These are phyloP conservation scores for Bos javanicus DNA, from an alignment of 2,113 vertebrate species.

Conservation along the genomic window DNA sequence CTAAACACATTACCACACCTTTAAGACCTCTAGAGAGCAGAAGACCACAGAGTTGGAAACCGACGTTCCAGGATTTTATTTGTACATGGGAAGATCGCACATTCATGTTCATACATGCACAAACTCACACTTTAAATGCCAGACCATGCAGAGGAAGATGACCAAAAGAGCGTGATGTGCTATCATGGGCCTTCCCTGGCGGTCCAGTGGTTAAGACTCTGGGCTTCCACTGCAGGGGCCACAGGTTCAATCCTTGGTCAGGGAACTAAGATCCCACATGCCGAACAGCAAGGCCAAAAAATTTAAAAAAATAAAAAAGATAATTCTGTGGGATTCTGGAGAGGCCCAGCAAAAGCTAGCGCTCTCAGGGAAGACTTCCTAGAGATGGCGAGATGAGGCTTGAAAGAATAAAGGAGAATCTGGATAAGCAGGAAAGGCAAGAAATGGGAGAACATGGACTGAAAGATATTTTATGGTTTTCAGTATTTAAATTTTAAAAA, in stretches of 20 bases:
- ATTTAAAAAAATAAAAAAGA: background rate
- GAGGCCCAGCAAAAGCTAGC: background rate
- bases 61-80: background rate
- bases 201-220: background rate
- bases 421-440: background rate
- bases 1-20: background rate
- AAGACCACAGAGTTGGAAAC: background rate
- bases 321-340: background rate
- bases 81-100: too few relatives aligned
- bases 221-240: background rate
- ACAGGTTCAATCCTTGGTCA: background rate
- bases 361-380: background rate
- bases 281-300: background rate
- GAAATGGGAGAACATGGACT: background rate
- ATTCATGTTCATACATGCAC: too few relatives aligned
- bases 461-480: background rate
- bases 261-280: background rate
- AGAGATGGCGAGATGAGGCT: background rate
- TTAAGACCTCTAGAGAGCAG: background rate
- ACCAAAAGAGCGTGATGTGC: rapidly evolving
- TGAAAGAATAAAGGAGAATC: background rate
- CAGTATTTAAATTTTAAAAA: background rate
- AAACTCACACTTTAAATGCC: background rate
- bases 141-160: background rate
- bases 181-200: background rate